Conservation (phyloP, 2,113 vertebrate genomes). For the Dromiciops gliroides region DNA sequence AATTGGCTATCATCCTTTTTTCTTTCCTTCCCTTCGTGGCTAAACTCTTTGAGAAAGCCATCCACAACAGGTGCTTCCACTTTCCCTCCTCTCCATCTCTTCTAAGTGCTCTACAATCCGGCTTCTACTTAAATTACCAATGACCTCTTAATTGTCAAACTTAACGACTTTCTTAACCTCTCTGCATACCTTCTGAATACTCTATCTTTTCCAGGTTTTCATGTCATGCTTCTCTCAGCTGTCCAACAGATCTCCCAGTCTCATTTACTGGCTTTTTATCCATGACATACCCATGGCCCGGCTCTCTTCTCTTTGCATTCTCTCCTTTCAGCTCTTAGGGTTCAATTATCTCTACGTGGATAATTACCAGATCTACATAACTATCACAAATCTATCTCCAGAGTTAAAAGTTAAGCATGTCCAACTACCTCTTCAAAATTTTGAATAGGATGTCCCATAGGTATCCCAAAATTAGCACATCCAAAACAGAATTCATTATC, state of each 20-base stretch:
- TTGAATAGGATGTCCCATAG: neutral
- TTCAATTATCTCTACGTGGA: neutral
- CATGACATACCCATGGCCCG: neutral
- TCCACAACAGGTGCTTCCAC: too few relatives aligned
- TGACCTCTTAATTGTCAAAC: neutral
- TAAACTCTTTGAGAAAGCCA: too few relatives aligned
- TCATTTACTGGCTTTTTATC: neutral
- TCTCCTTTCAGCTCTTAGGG: neutral
- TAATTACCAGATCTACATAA: neutral
- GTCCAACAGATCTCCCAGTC: neutral
- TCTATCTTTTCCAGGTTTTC: neutral
- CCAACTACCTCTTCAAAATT: neutral
- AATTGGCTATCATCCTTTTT: neutral
- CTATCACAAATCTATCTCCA: neutral
- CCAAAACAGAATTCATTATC: neutral
- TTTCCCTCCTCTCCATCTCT: neutral
- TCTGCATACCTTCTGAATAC: neutral
- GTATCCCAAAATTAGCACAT: neutral
- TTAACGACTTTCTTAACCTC: neutral
- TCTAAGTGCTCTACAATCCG: neutral
- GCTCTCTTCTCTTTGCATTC: neutral
- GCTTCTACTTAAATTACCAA: neutral
- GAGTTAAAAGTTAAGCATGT: neutral
- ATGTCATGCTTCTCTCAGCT: neutral
- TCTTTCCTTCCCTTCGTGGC: neutral